Conservation (phyloP, 2,888 invertebrate genomes). For the Anodontia alba region DNA sequence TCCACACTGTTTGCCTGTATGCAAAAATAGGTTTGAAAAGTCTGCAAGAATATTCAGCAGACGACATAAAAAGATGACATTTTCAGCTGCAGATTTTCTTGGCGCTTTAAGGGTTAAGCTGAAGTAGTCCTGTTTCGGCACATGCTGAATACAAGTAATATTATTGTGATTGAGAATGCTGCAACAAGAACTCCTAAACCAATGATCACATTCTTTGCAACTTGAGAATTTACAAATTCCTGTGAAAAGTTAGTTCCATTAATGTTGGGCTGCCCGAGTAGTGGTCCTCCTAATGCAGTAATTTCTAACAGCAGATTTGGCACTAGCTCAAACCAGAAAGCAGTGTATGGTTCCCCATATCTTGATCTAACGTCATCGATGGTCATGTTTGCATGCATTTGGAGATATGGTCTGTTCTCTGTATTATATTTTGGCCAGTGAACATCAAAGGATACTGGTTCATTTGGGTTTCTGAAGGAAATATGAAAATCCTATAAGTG, state of each 20-base stretch:
- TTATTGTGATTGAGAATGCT: conserved; percentile 21
- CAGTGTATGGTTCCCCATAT: conserved; percentile 49
- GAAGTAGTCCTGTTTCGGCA: background rate
- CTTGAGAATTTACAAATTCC: background rate
- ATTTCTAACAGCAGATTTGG: conserved; percentile 36
- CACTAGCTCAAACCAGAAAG: conserved; percentile 49
- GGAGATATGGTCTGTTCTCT: conserved; percentile 32
- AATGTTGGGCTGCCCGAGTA: background rate
- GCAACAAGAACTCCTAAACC: conserved; percentile 17
- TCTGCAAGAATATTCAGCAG: too few relatives aligned
- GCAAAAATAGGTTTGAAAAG: too few relatives aligned
- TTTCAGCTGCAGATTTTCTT: too few relatives aligned
- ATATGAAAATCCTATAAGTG: too few relatives aligned
- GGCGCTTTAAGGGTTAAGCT: too few relatives aligned
- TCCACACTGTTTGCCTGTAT: too few relatives aligned
- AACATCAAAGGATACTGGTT: conserved; percentile 28
- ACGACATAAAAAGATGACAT: too few relatives aligned
- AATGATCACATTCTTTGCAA: conserved; percentile 22
- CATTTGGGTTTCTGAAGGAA: conserved; percentile 50
- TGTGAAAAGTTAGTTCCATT: background rate
- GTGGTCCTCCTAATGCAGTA: too few relatives aligned
- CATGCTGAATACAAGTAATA: conserved; percentile 24
- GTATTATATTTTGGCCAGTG: conserved; percentile 41
- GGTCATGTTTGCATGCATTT: conserved; percentile 43
- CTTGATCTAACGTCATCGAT: conserved; percentile 12